These are phyloP conservation scores for Dinocampus coccinellae DNA, from an alignment of 2,888 invertebrate genomes.

Conservation along the genomic window DNA sequence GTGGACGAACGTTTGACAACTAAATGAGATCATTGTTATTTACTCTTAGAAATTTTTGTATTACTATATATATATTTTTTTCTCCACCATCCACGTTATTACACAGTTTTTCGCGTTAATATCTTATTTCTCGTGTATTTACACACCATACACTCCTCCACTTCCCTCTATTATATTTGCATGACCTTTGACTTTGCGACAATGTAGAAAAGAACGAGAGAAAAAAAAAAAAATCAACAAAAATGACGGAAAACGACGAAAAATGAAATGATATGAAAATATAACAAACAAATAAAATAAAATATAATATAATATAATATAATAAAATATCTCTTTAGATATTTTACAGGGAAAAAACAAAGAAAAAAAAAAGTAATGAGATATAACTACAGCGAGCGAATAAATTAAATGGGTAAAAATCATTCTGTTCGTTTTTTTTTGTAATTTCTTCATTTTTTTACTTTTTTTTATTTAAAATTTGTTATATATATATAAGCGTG, in stretches of 20 bases:
- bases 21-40: not conserved
- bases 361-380: too few species aligned
- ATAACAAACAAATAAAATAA: not conserved
- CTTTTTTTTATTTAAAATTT: too few species aligned
- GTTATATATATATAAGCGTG: too few species aligned
- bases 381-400: not conserved
- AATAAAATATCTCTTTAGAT: not conserved
- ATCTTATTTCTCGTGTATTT: conserved; percentile 8
- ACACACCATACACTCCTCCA: conserved; percentile 5
- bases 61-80: conserved; percentile 1
- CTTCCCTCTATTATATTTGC: not conserved
- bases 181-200: conserved; percentile 8
- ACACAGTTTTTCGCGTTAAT: conserved; percentile 8
- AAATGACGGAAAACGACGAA: not conserved
- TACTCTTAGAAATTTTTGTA: not conserved
- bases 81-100: not conserved
- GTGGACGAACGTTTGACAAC: not conserved
- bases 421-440: not conserved
- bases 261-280: not conserved
- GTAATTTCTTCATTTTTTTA: not conserved
- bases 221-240: conserved; percentile 17
- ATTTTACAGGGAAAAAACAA: not conserved
- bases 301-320: not conserved
- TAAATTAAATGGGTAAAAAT: not conserved
- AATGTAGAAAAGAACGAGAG: not conserved